These are phyloP conservation scores for Acanthaster planci DNA, from an alignment of 35 echinoderm and acorn worm species.

Conservation along the genomic window DNA sequence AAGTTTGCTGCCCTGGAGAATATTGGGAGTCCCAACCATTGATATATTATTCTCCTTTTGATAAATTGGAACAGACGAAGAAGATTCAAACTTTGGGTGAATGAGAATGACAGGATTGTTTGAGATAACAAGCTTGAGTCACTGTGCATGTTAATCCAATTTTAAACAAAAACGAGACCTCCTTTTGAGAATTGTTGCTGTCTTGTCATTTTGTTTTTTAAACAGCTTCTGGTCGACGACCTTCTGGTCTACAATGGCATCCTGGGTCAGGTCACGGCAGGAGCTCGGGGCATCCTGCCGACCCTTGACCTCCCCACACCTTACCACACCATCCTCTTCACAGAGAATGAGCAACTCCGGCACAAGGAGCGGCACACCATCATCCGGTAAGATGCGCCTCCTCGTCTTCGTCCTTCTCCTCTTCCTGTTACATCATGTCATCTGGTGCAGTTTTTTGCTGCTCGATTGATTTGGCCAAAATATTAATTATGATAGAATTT, in stretches of 20 bases:
- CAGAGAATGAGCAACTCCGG: conserved; percentile 77
- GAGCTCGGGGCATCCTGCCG: conserved; percentile 78
- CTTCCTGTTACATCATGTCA: no score
- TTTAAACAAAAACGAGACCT: no score
- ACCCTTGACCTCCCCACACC: conserved; percentile 75
- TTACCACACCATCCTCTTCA: conserved; percentile 93
- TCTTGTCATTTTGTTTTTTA: not conserved
- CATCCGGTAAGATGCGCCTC: conserved; percentile 52
- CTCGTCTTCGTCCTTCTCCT: no score
- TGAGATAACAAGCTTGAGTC: no score
- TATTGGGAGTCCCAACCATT: not conserved
- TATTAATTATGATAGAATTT: no score
- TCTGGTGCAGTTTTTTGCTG: no score
- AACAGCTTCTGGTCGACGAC: conserved; percentile 86
- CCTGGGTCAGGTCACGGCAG: conserved; percentile 67
- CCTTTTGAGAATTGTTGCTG: not conserved
- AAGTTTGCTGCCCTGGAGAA: not conserved
- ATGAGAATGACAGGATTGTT: no score
- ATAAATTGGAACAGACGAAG: no score
- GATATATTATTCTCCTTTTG: no score
- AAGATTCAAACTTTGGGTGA: no score
- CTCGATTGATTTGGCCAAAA: no score
- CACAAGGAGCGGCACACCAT: conserved; percentile 84
- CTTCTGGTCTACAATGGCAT: conserved; percentile 92
- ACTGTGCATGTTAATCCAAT: no score